phyloP scores from a whole-genome alignment of 2,888 invertebrate species.

The Stomorhina lunata region DNA sequence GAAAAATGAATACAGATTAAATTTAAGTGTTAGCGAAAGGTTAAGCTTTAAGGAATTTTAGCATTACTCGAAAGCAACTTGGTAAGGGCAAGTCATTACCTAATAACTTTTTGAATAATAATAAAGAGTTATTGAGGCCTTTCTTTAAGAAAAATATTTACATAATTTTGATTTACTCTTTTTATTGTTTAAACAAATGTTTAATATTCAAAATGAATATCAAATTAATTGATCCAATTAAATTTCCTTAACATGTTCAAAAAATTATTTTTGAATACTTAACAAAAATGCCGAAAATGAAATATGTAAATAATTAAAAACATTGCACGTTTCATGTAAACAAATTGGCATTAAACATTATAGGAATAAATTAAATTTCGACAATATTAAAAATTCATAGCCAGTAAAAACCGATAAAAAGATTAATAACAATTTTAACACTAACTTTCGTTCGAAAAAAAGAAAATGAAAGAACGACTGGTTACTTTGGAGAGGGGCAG shows the following conservation, averaged over 20 bases:
- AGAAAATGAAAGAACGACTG: conserved; percentile 12
- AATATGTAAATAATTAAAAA: conserved; percentile 33
- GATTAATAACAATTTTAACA: conserved; percentile 25
- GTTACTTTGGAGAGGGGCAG: not conserved
- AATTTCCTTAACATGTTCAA: not conserved
- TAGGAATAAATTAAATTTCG: conserved; percentile 36
- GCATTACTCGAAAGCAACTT: too few relatives aligned
- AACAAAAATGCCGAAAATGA: conserved; percentile 37
- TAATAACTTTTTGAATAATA: too few relatives aligned
- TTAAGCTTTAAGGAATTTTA: too few relatives aligned
- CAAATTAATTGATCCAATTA: not conserved
- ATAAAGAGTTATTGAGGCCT: too few relatives aligned
- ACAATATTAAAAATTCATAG: conserved; percentile 2
- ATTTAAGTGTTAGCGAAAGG: too few relatives aligned
- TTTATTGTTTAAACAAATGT: not conserved
- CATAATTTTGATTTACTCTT: too few relatives aligned
- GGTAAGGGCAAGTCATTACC: too few relatives aligned
- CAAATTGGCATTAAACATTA: conserved; percentile 36
- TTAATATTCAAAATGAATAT: not conserved
- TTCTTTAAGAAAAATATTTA: too few relatives aligned
- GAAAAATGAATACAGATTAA: too few relatives aligned
- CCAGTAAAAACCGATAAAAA: not conserved
- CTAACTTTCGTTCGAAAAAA: not conserved
- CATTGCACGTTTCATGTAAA: conserved; percentile 47
- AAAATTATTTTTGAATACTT: not conserved